Evolutionary conservation across 2,113 vertebrate species (phyloP), one percentile per base, ranked within the genome.

Genomic region (Rhinoderma darwinii): DNA sequence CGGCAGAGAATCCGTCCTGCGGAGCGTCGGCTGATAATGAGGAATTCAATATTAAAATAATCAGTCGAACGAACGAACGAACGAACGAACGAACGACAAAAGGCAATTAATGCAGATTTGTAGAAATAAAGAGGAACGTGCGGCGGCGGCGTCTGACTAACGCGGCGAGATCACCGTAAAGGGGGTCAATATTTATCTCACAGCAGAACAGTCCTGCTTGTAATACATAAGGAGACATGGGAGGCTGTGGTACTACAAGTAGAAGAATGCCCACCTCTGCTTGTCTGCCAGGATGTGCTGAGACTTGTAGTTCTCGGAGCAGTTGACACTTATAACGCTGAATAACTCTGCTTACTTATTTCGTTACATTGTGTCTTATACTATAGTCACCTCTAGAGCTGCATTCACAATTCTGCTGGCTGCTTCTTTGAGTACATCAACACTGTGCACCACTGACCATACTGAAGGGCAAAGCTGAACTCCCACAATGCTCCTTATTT

Each of bases 11-110:
- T 84, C 72, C 0, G 4, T 76, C 61, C 18, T 30, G 6, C 51
- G 35, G 39, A 54, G 10, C 37, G n/a, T 59, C 27, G 37, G 73
- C n/a, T 11, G 83, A 22, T 76, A 47, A 76, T 30, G 54, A 76
- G 73, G 51, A 47, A 32, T 75, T 63, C 72, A 61, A 76, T 84
- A 84, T 84, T 85, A 78, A 85, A 78, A 85, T 78, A 66, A 78
- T 85, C 56, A 30, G 20, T 85, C 84, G 78, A n/a, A 50, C 30
- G 44, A 47, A n/a, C n/a, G n/a, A 78, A 76, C 32, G 76, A 27
- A 51, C 27, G 50, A 77, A n/a, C n/a, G n/a, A 78, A 76, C 32
- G 76, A 27, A 51, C 27, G 50, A 77, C 74, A 85, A 56, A 78
- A n/a, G 74, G 84, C 74, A 78, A 85, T 68, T 78, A 78, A 37